These are phyloP conservation scores for Cyprinella venusta DNA, from an alignment of 2,797 vertebrate genomes.

Conservation along the genomic window DNA sequence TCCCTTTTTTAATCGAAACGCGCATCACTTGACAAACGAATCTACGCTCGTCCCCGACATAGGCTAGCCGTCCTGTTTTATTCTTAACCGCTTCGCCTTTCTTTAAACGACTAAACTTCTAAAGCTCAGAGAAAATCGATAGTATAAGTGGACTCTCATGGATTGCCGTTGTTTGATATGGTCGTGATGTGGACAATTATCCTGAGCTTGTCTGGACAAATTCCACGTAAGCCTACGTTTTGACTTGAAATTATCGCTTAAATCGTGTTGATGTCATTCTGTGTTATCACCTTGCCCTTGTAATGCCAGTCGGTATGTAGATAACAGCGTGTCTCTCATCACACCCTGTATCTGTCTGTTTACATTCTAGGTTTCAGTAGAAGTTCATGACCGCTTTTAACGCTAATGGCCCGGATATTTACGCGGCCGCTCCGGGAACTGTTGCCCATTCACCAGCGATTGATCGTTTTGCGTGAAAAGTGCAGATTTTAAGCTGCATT, in stretches of 20 bases:
- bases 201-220: neutral
- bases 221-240: neutral
- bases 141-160: neutral
- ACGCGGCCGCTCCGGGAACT: neutral
- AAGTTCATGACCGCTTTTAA: conserved; percentile 30
- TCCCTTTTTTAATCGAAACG: neutral
- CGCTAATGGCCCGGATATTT: conserved; percentile 8
- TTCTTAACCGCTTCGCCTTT: neutral
- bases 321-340: conserved; percentile 18
- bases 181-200: neutral
- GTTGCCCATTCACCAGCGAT: neutral
- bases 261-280: conserved; percentile 1
- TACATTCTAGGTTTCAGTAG: neutral
- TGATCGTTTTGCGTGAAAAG: neutral
- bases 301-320: conserved; percentile 25
- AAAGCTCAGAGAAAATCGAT: neutral
- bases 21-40: neutral
- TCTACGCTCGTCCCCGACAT: neutral
- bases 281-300: conserved; percentile 5
- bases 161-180: conserved; percentile 7
- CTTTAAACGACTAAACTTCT: neutral
- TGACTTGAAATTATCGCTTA: conserved; percentile 17
- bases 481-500: neutral
- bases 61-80: neutral
- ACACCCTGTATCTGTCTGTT: conserved; percentile 8